Evolutionary conservation across 2,113 vertebrate genomes (phyloP).

Genomic region (Petroica traversi): DNA sequence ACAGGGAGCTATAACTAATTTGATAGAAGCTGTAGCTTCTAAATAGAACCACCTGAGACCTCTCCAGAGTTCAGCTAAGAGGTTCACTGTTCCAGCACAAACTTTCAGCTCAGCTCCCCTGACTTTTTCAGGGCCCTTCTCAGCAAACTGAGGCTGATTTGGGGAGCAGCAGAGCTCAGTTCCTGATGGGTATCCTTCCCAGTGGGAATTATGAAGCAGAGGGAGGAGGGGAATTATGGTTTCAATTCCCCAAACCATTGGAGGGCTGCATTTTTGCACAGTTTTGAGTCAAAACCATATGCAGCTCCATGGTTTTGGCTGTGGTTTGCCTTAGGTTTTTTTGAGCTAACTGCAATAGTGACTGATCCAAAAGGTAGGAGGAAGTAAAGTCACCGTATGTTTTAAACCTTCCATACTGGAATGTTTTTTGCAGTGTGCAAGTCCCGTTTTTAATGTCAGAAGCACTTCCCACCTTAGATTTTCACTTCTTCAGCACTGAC

Average conservation of each 20-base stretch:
- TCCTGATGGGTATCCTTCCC: neutral
- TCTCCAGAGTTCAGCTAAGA: neutral
- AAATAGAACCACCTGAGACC: constrained; percentile 28
- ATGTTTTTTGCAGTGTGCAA: neutral
- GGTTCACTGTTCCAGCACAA: neutral
- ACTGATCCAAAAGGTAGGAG: constrained; percentile 50
- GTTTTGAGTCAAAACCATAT: constrained; percentile 5
- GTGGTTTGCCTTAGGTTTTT: neutral
- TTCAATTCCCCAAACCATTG: neutral
- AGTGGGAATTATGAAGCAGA: neutral
- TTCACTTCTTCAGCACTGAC: neutral
- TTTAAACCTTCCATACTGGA: constrained; percentile 4
- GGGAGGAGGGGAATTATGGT: neutral
- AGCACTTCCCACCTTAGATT: constrained; percentile 2
- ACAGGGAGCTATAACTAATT: constrained; percentile 13
- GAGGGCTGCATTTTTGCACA: neutral
- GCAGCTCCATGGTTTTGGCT: neutral
- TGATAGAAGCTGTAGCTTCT: constrained; percentile 23
- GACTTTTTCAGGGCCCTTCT: neutral
- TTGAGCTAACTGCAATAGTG: constrained; percentile 14
- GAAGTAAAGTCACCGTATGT: constrained; percentile 31
- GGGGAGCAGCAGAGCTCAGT: neutral
- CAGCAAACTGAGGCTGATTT: neutral
- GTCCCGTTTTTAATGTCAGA: constrained; percentile 12
- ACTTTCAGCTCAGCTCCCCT: neutral